Evolutionary conservation across 1,140 invertebrate genomes (phyloP).

Genomic region (Chrysomallon squamiferum): DNA sequence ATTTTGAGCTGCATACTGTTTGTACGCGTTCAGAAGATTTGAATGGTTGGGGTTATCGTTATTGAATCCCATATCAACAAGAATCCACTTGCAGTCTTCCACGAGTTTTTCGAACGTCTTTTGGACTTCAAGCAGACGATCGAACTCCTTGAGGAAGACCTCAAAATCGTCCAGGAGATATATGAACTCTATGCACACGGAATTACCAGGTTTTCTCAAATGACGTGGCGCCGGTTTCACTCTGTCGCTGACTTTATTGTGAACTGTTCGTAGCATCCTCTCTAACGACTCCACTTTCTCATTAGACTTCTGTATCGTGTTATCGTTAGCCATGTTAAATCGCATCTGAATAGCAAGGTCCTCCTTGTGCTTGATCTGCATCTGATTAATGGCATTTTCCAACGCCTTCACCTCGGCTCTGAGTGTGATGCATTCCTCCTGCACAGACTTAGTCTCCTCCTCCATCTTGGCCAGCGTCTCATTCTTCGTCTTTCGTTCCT

Average conservation of each 20-base stretch:
- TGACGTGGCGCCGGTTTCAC: background rate
- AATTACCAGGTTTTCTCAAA: background rate
- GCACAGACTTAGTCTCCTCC: background rate
- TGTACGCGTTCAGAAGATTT: background rate
- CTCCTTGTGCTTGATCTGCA: conserved; percentile 1
- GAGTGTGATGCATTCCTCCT: background rate
- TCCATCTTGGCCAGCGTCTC: background rate
- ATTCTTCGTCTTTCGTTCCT: background rate
- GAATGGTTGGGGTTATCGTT: background rate
- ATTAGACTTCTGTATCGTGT: background rate
- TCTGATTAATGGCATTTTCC: background rate
- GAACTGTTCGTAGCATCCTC: background rate
- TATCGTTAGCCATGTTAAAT: background rate
- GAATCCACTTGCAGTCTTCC: background rate
- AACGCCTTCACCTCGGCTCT: background rate
- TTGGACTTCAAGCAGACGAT: background rate
- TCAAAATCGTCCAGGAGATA: background rate
- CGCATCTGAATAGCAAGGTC: background rate
- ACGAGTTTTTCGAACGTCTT: background rate
- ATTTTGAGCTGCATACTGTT: background rate
- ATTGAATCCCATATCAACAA: background rate
- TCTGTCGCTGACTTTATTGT: background rate
- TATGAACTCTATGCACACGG: background rate
- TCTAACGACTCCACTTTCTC: background rate
- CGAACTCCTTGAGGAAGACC: background rate